phyloP scores from a whole-genome alignment of 1,140 invertebrate species.

The Eumaeus atala region DNA sequence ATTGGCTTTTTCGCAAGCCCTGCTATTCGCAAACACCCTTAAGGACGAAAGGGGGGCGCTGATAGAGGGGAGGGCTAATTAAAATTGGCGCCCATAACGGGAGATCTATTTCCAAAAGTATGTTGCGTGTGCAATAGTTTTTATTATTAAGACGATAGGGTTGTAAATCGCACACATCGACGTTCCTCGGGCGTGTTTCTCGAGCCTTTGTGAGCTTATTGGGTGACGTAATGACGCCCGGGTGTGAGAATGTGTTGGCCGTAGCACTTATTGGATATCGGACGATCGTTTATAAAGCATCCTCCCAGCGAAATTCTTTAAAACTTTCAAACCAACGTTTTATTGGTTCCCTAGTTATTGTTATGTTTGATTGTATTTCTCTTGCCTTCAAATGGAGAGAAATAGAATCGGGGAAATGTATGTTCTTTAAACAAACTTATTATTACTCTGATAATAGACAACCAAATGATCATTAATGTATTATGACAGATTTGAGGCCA shows the following conservation, averaged over 20 bases:
- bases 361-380: too few species aligned
- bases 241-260: slow-evolving; percentile 28
- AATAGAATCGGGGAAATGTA: too few species aligned
- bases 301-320: slow-evolving; percentile 14
- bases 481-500: too few species aligned
- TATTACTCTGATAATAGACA: too few species aligned
- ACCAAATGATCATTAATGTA: too few species aligned
- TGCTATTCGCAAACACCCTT: slow-evolving; percentile 71
- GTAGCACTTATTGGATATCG: slow-evolving; percentile 34
- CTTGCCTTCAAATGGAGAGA: too few species aligned
- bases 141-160: slow-evolving; percentile 24
- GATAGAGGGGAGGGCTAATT: slow-evolving; percentile 53
- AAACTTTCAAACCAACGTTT: too few species aligned
- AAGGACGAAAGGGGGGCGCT: slow-evolving; percentile 32
- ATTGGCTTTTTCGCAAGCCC: slow-evolving; percentile 70
- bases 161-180: slow-evolving; percentile 18
- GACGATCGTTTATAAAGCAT: slow-evolving; percentile 24
- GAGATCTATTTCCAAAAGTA: slow-evolving; percentile 28
- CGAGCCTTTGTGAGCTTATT: slow-evolving; percentile 43
- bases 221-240: slow-evolving; percentile 41
- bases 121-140: slow-evolving; percentile 18
- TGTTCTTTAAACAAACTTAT: too few species aligned
- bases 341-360: too few species aligned
- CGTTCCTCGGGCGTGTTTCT: slow-evolving; percentile 35
- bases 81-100: slow-evolving; percentile 61